Percentiles rank a stretch among this genome's conserved stretches.
Evolutionary conservation across 1,140 invertebrate genomes (phyloP).

Genomic region (Calephelis virginiensis): DNA sequence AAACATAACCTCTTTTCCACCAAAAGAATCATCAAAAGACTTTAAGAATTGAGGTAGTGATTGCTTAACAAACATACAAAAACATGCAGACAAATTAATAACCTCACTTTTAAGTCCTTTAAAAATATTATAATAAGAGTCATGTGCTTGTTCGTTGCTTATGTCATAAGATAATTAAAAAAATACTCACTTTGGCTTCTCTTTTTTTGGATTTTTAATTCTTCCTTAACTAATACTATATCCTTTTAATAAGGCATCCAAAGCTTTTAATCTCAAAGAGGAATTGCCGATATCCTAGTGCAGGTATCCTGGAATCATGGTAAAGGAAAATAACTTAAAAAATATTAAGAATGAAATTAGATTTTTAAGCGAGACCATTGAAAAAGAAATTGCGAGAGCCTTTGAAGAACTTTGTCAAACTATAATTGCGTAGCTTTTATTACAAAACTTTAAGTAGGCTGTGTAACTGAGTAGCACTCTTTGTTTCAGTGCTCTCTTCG

Average conservation of each 20-base stretch:
- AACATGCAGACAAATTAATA: too few species aligned
- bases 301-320: conserved; percentile 13
- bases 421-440: conserved; percentile 11
- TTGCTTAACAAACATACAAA: too few species aligned
- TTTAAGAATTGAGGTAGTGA: too few species aligned
- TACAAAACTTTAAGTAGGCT: conserved; percentile 16
- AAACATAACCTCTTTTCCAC: too few species aligned
- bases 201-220: background rate
- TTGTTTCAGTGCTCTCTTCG: background rate
- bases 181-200: too few species aligned
- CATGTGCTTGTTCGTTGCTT: too few species aligned
- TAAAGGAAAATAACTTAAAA: conserved; percentile 11
- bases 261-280: conserved; percentile 3
- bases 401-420: conserved; percentile 15
- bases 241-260: background rate
- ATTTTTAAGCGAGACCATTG: conserved; percentile 8
- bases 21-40: too few species aligned
- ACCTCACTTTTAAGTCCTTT: too few species aligned
- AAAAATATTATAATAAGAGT: too few species aligned
- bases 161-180: too few species aligned
- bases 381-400: conserved; percentile 15
- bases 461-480: conserved; percentile 6
- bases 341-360: conserved; percentile 2
- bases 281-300: background rate
- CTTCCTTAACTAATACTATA: background rate